Conservation (phyloP, 2,113 vertebrate genomes). For the Elephas maximus region DNA sequence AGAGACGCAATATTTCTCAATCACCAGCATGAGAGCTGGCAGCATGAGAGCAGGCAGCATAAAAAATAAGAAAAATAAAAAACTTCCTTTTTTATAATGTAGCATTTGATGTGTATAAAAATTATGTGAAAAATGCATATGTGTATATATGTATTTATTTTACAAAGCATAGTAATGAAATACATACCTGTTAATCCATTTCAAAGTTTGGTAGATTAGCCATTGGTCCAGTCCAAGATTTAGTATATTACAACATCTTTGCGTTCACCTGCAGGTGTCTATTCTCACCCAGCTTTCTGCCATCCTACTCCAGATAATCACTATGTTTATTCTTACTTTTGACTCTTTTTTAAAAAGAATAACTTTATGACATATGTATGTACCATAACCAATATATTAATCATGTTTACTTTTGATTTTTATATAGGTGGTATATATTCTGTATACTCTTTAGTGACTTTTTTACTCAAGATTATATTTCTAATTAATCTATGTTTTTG, state of each 20-base stretch:
- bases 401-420: background rate
- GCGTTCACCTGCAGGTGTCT: background rate
- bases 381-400: background rate
- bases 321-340: background rate
- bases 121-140: background rate
- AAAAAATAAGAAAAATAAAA: background rate
- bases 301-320: background rate
- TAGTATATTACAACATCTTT: background rate
- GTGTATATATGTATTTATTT: background rate
- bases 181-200: background rate
- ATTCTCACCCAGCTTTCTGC: background rate
- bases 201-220: too few relatives aligned
- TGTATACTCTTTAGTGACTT: background rate
- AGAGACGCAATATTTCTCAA: background rate
- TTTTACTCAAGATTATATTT: background rate
- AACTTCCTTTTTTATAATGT: background rate
- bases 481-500: background rate
- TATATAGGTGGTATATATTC: background rate
- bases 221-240: background rate
- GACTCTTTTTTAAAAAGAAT: background rate
- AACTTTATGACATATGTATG: background rate
- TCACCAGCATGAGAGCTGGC: background rate
- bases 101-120: background rate
- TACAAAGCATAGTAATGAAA: background rate
- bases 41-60: background rate